Percentiles rank a stretch among this genome's conserved stretches.
These are phyloP conservation scores for Drosophila auraria DNA, from an alignment of 1,140 invertebrate species.

Conservation along the genomic window DNA sequence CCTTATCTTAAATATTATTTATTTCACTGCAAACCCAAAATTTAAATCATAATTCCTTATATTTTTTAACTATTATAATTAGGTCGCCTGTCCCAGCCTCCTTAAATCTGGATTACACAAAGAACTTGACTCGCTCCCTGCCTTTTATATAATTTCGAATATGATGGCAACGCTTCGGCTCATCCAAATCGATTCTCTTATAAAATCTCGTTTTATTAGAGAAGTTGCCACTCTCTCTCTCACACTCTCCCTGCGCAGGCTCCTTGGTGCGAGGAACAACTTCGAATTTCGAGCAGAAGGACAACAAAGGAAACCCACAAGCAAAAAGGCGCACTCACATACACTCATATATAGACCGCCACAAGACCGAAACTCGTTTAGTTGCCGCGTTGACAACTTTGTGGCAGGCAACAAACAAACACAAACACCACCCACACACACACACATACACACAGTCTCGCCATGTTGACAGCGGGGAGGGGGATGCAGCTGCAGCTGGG, in stretches of 20 bases:
- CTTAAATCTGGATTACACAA: not conserved
- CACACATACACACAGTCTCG: conserved; percentile 17
- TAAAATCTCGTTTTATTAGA: conserved; percentile 17
- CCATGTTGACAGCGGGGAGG: conserved; percentile 17
- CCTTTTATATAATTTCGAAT: conserved; percentile 37
- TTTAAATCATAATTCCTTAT: too few relatives aligned
- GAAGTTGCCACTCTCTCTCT: not conserved
- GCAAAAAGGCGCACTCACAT: conserved; percentile 41
- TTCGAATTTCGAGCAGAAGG: conserved; percentile 40
- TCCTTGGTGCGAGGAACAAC: conserved; percentile 24
- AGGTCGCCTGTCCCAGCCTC: too few relatives aligned
- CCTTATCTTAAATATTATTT: too few relatives aligned
- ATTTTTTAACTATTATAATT: too few relatives aligned
- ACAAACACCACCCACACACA: conserved; percentile 18
- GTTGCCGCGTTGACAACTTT: conserved; percentile 76
- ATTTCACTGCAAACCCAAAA: too few relatives aligned
- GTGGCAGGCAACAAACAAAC: conserved; percentile 62
- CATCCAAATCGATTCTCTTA: not conserved
- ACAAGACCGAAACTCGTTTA: conserved; percentile 70
- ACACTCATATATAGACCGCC: conserved; percentile 55
- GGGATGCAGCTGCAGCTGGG: conserved; percentile 36
- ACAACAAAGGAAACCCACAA: conserved; percentile 37
- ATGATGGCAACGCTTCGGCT: conserved; percentile 24
- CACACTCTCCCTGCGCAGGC: conserved; percentile 13
- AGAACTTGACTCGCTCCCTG: not conserved